Evolutionary conservation across 2,113 vertebrate species (phyloP), one percentile per base, ranked within the genome.

Genomic region (Stigmatopora argus): DNA sequence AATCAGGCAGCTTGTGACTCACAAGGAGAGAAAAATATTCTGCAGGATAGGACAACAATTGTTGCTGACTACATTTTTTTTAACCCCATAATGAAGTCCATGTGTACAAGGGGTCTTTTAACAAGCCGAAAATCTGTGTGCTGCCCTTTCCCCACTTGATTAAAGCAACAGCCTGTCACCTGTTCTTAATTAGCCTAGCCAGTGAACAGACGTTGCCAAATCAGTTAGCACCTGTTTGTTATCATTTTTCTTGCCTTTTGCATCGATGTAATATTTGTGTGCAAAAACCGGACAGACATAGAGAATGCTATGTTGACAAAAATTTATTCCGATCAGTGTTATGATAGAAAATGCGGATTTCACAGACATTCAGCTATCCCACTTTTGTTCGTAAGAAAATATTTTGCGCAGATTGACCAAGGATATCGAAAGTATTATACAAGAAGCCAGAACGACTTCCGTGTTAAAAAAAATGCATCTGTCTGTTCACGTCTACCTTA

Each of bases 221-320:
- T 85, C 89, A 87, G 87, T 92, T 90, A 90, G 88, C 90, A 91
- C 91, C 91, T 90, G 90, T 90, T 89, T 79, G 81, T 86, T 89
- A 79, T 85, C 87, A 89, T 90, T 88, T 78, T 51, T 68, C 77
- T 80, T 85, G 82, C 88, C 85, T 89, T 85, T 80, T 85, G 73
- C 76, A 64, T 73, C 71, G 86, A 88, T 85, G 82, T 89, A 88
- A 89, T 87, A 84, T 88, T 82, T 86, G 79, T 78, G 80, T 78
- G 78, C 73, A 74, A 83, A 79, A 89, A 87, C 79, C 60, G 86
- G 88, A 89, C 88, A 87, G 87, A 74, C 26, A 31, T 31, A 31
- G 26, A 31, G 26, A 31, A 31, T 31, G 26, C 26, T 3, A 31
- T 31, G 26, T 31, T 31, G 26, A 31, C 26, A 31, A 31, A 31